Percentiles rank a stretch among this genome's conserved stretches.
Evolutionary conservation across 2,888 invertebrate species (phyloP).

Genomic region (Caradrina kadenii): DNA sequence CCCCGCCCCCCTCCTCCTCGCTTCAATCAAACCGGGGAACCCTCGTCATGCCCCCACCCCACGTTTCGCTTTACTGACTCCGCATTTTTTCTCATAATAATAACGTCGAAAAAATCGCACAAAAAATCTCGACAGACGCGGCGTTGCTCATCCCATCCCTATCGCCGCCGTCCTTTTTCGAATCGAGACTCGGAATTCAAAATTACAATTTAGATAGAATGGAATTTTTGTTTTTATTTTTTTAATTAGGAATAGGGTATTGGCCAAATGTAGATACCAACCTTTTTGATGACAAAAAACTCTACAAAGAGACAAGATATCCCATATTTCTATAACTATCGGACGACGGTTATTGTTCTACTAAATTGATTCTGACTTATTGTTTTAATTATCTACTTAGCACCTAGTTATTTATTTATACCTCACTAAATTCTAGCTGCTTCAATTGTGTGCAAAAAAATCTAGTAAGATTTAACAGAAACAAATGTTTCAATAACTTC

Average conservation of each 20-base stretch:
- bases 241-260: constrained; percentile 21
- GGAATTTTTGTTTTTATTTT: constrained; percentile 34
- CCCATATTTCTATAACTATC: no score
- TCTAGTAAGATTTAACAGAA: neutral
- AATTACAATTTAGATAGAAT: constrained; percentile 75
- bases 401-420: neutral
- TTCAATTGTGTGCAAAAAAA: neutral
- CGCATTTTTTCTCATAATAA: constrained; percentile 90
- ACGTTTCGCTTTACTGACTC: constrained; percentile 90
- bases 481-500: neutral
- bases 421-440: neutral
- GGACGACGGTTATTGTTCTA: neutral
- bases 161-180: constrained; percentile 79
- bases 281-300: neutral
- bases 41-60: constrained; percentile 90
- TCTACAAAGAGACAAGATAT: neutral
- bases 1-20: constrained; percentile 89
- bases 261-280: neutral
- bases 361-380: neutral
- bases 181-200: constrained; percentile 77
- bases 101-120: constrained; percentile 90
- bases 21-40: constrained; percentile 90
- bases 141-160: constrained; percentile 84
- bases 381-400: neutral
- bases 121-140: constrained; percentile 90